These are phyloP conservation scores for Pseudococcus viburni DNA, from an alignment of 2,888 invertebrate species.

Conservation along the genomic window DNA sequence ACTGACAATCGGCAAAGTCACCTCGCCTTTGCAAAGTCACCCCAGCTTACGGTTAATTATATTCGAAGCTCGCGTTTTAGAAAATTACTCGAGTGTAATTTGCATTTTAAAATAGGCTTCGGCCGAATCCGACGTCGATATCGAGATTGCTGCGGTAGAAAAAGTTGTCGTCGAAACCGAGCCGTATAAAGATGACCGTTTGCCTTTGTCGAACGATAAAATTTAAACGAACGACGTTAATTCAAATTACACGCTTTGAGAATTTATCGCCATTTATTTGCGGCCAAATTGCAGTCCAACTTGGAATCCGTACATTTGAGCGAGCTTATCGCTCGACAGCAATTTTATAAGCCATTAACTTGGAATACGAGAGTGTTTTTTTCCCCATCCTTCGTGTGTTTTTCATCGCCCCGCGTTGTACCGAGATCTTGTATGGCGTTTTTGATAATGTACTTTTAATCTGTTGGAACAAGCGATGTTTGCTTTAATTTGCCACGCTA, in stretches of 20 bases:
- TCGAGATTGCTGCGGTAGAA: neutral
- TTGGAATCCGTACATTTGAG: constrained; percentile 17
- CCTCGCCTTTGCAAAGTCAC: too few species aligned
- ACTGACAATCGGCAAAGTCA: too few species aligned
- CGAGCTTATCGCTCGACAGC: constrained; percentile 36
- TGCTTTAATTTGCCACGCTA: constrained; percentile 24
- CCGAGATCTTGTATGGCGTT: constrained; percentile 35
- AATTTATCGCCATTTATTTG: constrained; percentile 51
- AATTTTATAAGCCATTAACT: constrained; percentile 56
- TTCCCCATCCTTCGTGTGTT: neutral
- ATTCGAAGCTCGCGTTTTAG: neutral
- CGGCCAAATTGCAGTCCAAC: constrained; percentile 29
- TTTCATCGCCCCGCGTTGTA: neutral
- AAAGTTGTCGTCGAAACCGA: neutral
- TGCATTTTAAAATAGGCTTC: constrained; percentile 14
- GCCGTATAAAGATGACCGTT: constrained; percentile 1
- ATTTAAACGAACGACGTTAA: constrained; percentile 25
- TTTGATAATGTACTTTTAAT: constrained; percentile 57
- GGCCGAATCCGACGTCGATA: neutral
- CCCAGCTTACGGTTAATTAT: too few species aligned
- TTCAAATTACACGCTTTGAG: constrained; percentile 48
- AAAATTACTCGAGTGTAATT: constrained; percentile 8
- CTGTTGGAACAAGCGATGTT: constrained; percentile 41
- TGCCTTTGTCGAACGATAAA: constrained; percentile 35
- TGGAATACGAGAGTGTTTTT: constrained; percentile 13